A percentile compares a stretch with the other conserved stretches of the same genome.
phyloP scores from a whole-genome alignment of 2,113 vertebrate genomes.

The Onychostoma macrolepis region DNA sequence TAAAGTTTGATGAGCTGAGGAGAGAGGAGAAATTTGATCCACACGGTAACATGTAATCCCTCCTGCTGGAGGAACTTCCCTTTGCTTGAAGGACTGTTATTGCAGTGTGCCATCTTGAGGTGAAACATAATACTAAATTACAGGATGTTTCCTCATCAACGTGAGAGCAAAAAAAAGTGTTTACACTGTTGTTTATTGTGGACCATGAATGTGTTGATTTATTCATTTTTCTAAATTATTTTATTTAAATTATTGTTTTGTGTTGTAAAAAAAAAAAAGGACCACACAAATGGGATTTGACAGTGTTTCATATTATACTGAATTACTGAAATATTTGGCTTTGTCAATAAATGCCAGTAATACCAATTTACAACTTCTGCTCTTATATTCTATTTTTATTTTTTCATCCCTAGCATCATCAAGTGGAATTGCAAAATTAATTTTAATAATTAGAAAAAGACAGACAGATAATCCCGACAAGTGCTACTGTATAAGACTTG shows the following conservation, averaged over 20 bases:
- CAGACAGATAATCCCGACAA: background rate
- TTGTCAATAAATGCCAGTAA: background rate
- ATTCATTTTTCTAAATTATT: constrained; percentile 1
- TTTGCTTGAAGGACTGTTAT: background rate
- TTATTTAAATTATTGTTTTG: background rate
- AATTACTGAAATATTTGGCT: background rate
- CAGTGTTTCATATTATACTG: background rate
- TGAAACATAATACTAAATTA: background rate
- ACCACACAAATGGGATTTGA: background rate
- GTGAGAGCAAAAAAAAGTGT: background rate
- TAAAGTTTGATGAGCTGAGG: constrained; percentile 59
- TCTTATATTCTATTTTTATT: background rate
- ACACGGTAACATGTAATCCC: background rate
- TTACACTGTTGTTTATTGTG: background rate
- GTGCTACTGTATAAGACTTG: background rate
- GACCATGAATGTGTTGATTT: background rate
- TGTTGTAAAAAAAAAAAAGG: background rate
- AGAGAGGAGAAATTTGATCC: background rate
- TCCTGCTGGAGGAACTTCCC: background rate
- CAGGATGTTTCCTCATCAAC: background rate
- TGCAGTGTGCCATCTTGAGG: background rate
- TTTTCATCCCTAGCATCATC: background rate
- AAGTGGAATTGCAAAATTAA: background rate
- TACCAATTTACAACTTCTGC: background rate
- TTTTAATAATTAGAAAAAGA: background rate